Evolutionary conservation across 1,140 invertebrate species (phyloP).

Genomic region (Zaprionus inermis): DNA sequence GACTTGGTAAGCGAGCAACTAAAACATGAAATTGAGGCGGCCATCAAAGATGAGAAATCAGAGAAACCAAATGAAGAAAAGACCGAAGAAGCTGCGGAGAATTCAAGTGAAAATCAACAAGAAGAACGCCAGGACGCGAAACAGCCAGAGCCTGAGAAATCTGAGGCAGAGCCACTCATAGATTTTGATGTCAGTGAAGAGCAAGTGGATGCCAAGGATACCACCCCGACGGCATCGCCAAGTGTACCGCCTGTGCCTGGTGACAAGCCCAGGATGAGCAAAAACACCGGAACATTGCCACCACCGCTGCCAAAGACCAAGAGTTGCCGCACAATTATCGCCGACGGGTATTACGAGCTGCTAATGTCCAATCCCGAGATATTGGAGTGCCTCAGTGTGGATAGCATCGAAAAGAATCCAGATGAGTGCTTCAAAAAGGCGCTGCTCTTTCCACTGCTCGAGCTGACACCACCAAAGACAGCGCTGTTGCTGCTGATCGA

Average conservation of each 20-base stretch:
- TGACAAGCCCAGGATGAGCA: slow-evolving; percentile 55
- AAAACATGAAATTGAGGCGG: slow-evolving; percentile 75
- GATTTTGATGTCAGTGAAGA: slow-evolving; percentile 53
- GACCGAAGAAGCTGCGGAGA: slow-evolving; percentile 68
- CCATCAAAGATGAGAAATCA: slow-evolving; percentile 68
- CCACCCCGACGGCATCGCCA: slow-evolving; percentile 21
- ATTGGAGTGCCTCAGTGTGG: slow-evolving; percentile 85
- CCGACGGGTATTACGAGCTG: slow-evolving; percentile 93
- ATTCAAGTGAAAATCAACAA: slow-evolving; percentile 19
- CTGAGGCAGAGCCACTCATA: slow-evolving; percentile 51
- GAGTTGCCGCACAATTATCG: slow-evolving; percentile 88
- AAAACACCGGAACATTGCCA: slow-evolving; percentile 72
- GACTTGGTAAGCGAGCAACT: slow-evolving; percentile 70
- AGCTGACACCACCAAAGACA: slow-evolving; percentile 92
- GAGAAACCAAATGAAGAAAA: slow-evolving; percentile 54
- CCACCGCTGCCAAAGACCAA: slow-evolving; percentile 87
- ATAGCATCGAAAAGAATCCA: slow-evolving; percentile 91
- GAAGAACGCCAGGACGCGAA: slow-evolving; percentile 15
- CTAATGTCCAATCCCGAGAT: slow-evolving; percentile 91
- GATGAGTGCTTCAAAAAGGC: slow-evolving; percentile 96
- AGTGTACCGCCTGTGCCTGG: slow-evolving; percentile 54
- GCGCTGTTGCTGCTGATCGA: slow-evolving; percentile 95
- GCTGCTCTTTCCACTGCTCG: slow-evolving; percentile 93
- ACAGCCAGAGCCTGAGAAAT: slow-evolving; percentile 31
- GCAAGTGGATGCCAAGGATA: slow-evolving; percentile 18